Evolutionary conservation across 2,113 vertebrate species (phyloP), one percentile per base, ranked within the genome.

Genomic region (Meleagris gallopavo): DNA sequence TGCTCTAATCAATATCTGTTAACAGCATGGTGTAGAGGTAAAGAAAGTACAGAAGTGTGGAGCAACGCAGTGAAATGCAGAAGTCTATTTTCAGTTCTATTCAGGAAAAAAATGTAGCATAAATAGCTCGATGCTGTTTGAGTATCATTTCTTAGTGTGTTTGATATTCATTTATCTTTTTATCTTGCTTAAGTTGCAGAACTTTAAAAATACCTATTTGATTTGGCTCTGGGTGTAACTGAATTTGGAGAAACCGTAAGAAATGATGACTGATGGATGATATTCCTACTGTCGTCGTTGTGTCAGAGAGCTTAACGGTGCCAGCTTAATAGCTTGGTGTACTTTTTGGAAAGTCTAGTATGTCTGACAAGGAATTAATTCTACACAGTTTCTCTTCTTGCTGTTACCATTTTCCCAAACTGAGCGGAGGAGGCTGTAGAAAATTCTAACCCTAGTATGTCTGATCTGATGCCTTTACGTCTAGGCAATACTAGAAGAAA

Each of bases 41-140:
- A 13, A 24, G 27, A 36, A 85, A 84, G 12, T 71, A 88, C 24
- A 62, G 70, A 83, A 70, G 48, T 67, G n/a, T 4, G 61, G 62
- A 76, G 46, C 54, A 88, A 81, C 66, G 36, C 38, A 65, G 55
- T 65, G 60, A 43, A 93, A 92, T 20, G 45, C 16, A 74, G 43
- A 86, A 65, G 9, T 77, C 45, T 75, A 17, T 67, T 92, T 82
- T 67, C 55, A 65, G 50, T 92, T 92, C 73, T 96, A 36, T 92
- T 94, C 65, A 74, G 90, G 80, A 84, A 84, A 84, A 84, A 57
- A 78, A 72, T 4, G 72, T 40, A 71, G 34, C 76, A 96, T 95
- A 95, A 96, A 96, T 93, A 97, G 76, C 34, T 81, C 36, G 7
- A 84, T 92, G 50, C 24, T 88, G 19, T 96, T 91, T 91, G 75